Evolutionary conservation across 2,888 invertebrate genomes (phyloP), one percentile per base, ranked within the genome.

Genomic region (Pedicia rivosa): DNA sequence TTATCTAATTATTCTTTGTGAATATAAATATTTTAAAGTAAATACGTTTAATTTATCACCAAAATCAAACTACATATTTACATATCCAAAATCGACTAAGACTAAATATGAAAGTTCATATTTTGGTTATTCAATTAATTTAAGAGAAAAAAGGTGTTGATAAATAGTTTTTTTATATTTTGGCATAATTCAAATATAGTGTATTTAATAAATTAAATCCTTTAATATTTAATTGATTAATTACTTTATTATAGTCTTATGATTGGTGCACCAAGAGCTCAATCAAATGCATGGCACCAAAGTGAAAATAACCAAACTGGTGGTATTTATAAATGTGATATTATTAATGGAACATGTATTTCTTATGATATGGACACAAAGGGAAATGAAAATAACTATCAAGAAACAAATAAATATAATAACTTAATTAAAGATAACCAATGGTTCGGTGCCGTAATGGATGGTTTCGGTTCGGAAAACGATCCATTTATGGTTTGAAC

Each of bases 241-340:
- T 32, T 32, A 22, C 20, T 13, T 22, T 20, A 20, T 51, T 51
- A 2, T 42, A 69, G 70, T 53, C 35, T 70, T 20, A 47, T 69
- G 22, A 53, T 67, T 42, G 68, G 67, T 26, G 67, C 68, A 9
- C 70, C 70, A 3, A 60, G 61, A 36, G 66, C 65, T 8, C 69
- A 68, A 48, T 66, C 65, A 5, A 56, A 62, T 1, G 46, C 57
- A 30, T 48, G 52, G 27, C 44, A 49, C 3, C 62, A 63, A 40
- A 46, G 52, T 2, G 46, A 52, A 26, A 47, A 65, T 3, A 52
- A 53, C 31, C 65, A 70, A 50, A 65, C 67, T 3, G 71, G 71
- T n/a, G 61, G 65, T n/a, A 57, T 65, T 10, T 69, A 66, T 48
- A 57, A 61, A 22, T 72, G 70, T 40, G 49, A 51, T 4, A 43